These are phyloP conservation scores for Drosophila rhopaloa DNA, from an alignment of 1,140 invertebrate genomes.

Conservation along the genomic window DNA sequence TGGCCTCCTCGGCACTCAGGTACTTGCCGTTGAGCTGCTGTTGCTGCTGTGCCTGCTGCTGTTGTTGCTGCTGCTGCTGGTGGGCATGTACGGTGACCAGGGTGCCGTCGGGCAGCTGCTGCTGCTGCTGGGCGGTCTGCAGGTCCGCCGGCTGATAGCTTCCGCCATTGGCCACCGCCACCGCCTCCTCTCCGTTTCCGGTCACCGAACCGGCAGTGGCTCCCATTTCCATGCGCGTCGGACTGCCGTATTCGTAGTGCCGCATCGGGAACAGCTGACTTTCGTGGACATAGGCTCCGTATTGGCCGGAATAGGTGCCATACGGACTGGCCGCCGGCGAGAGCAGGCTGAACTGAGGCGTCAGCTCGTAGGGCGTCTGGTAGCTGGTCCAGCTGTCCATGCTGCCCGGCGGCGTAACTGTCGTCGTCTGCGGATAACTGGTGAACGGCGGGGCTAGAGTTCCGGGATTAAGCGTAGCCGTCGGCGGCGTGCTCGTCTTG, in stretches of 20 bases:
- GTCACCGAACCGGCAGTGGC: constrained; percentile 36
- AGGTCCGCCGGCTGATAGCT: constrained; percentile 60
- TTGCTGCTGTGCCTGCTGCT: constrained; percentile 46
- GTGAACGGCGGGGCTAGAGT: constrained; percentile 89
- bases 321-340: constrained; percentile 89
- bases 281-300: constrained; percentile 82
- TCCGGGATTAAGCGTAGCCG: constrained; percentile 85
- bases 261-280: constrained; percentile 83
- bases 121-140: constrained; percentile 56
- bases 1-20: constrained; percentile 69
- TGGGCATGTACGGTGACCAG: constrained; percentile 65
- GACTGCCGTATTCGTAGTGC: constrained; percentile 83
- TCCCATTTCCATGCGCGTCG: constrained; percentile 74
- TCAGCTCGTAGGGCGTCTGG: constrained; percentile 90
- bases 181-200: constrained; percentile 46
- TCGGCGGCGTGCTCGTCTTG: constrained; percentile 86
- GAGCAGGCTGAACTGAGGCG: constrained; percentile 89
- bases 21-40: constrained; percentile 74
- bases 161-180: constrained; percentile 43
- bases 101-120: constrained; percentile 61
- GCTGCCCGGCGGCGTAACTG: constrained; percentile 86
- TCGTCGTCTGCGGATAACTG: constrained; percentile 86
- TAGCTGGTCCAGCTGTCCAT: constrained; percentile 91
- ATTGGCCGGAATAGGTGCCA: constrained; percentile 82
- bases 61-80: constrained; percentile 54